These are phyloP conservation scores for Lemur catta DNA, from an alignment of 2,797 vertebrate species.

Conservation along the genomic window DNA sequence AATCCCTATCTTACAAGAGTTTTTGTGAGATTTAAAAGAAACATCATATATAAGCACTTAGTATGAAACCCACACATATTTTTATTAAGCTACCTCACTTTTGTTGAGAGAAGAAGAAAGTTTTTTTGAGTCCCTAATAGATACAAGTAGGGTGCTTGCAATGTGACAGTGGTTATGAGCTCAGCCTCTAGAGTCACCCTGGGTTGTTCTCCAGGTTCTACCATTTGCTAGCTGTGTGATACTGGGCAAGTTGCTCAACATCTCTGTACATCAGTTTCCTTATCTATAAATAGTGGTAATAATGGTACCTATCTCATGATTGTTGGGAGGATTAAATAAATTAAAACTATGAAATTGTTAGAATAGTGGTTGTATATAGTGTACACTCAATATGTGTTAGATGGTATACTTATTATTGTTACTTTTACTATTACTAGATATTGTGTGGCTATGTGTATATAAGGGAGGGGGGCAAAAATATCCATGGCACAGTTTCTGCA, in stretches of 20 bases:
- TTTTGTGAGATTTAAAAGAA: conserved; percentile 4
- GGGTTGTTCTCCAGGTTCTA: neutral
- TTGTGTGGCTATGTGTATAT: neutral
- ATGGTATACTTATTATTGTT: neutral
- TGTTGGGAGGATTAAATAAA: neutral
- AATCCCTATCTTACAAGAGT: neutral
- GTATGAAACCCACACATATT: neutral
- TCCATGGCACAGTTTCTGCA: neutral
- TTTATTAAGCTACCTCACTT: neutral
- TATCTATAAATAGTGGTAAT: neutral
- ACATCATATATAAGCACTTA: neutral
- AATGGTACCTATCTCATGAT: neutral
- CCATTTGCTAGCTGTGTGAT: neutral
- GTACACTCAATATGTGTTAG: neutral
- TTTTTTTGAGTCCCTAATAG: neutral
- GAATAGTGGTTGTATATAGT: neutral
- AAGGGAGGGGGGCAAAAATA: neutral
- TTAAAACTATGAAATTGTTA: neutral
- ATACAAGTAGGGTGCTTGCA: fast-evolving
- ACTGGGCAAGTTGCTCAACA: neutral
- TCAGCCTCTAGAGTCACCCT: neutral
- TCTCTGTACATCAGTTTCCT: conserved; percentile 1
- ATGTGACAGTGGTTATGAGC: neutral
- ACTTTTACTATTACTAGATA: neutral
- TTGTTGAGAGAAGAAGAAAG: neutral